Evolutionary conservation across 2,113 vertebrate species (phyloP).

Genomic region (Sylvilagus bachmani): DNA sequence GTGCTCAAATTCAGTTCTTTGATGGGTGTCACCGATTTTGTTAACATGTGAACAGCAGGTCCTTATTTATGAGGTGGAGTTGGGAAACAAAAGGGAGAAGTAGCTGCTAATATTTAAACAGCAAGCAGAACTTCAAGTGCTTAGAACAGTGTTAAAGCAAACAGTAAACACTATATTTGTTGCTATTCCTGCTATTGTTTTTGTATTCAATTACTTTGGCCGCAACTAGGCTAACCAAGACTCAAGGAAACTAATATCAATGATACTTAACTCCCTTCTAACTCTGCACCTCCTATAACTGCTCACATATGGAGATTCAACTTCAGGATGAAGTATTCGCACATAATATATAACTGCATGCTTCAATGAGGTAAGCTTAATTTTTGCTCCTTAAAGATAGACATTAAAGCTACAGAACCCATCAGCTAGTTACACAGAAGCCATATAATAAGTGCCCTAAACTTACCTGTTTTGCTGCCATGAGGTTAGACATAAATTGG

Average conservation of each 20-base stretch:
- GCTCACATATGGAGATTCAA: constrained; percentile 11
- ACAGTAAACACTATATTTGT: constrained; percentile 6
- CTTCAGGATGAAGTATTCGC: constrained; percentile 44
- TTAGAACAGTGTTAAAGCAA: constrained; percentile 39
- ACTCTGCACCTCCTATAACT: background rate
- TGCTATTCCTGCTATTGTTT: constrained; percentile 33
- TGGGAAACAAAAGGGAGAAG: constrained; percentile 13
- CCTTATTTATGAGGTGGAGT: background rate
- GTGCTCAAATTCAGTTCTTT: constrained; percentile 42
- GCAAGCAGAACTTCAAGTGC: constrained; percentile 38
- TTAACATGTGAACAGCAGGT: constrained; percentile 1
- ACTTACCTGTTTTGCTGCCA: constrained; percentile 38
- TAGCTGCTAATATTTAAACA: constrained; percentile 13
- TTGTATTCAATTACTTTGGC: constrained; percentile 39
- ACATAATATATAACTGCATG: constrained; percentile 35
- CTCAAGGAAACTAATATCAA: constrained; percentile 37
- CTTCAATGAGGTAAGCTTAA: constrained; percentile 34
- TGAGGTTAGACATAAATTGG: constrained; percentile 40
- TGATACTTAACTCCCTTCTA: constrained; percentile 52
- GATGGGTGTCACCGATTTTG: background rate
- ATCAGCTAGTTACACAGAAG: constrained; percentile 39
- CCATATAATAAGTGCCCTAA: constrained; percentile 10
- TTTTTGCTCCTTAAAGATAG: constrained; percentile 34
- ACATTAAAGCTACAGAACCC: constrained; percentile 43
- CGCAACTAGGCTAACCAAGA: constrained; percentile 22